These are phyloP conservation scores for Megaceryle alcyon DNA, from an alignment of 2,797 vertebrate species.

Conservation along the genomic window DNA sequence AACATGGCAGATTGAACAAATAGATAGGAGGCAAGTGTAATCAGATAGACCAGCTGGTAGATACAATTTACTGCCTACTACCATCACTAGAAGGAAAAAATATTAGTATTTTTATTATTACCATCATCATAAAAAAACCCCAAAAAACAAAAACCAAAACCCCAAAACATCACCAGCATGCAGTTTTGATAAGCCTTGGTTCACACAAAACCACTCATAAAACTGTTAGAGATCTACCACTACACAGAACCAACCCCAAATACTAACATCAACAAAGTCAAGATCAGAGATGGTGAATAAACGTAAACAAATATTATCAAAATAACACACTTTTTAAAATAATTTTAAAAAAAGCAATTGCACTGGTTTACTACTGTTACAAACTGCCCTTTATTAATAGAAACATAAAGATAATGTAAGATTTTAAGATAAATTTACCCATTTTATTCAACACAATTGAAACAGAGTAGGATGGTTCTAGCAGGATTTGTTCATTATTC, in stretches of 20 bases:
- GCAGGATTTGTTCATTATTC: slow-evolving; percentile 22
- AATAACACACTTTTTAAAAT: not conserved
- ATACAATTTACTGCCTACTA: not conserved
- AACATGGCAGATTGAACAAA: not conserved
- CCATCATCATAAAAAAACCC: not conserved
- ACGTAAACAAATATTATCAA: not conserved
- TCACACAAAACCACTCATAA: not conserved
- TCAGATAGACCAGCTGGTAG: not conserved
- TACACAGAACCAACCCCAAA: not conserved
- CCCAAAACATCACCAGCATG: not conserved
- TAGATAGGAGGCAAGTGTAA: not conserved
- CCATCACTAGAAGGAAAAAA: not conserved
- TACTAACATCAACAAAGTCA: not conserved
- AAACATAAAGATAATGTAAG: not conserved
- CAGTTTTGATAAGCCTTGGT: not conserved
- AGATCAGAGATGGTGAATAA: not conserved
- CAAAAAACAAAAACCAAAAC: not conserved
- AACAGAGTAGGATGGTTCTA: not conserved
- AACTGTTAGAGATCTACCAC: not conserved
- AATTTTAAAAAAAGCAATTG: not conserved
- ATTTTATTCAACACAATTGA: not conserved
- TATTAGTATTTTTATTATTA: not conserved
- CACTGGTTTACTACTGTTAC: not conserved
- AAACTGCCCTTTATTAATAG: not conserved
- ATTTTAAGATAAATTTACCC: not conserved